Conservation (phyloP, 2,113 vertebrate species). For the Trematocara nigrifrons region DNA sequence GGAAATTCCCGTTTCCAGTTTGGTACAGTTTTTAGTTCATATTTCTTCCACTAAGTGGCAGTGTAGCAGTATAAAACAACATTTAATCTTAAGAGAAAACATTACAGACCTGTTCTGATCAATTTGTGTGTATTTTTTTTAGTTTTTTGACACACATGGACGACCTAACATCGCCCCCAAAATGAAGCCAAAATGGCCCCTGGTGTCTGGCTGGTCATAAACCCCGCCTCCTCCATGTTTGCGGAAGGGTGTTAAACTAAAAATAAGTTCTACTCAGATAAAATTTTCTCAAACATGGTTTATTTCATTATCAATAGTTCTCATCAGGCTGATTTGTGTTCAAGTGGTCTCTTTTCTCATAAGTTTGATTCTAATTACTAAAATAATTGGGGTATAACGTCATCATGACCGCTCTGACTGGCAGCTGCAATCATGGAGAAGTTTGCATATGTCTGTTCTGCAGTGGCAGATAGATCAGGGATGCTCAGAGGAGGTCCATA, state of each 20-base stretch:
- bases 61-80: background rate
- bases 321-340: background rate
- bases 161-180: background rate
- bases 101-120: background rate
- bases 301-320: background rate
- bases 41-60: constrained; percentile 23
- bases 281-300: background rate
- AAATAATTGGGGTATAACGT: background rate
- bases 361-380: background rate
- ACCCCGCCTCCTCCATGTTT: background rate
- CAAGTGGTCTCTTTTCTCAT: background rate
- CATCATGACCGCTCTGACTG: background rate
- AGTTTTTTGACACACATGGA: background rate
- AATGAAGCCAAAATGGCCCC: rapidly evolving
- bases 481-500: background rate
- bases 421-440: background rate
- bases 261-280: background rate
- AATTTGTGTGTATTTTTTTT: background rate
- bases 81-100: background rate
- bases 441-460: background rate
- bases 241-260: background rate
- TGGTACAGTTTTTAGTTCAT: background rate
- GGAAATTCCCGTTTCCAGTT: background rate
- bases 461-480: background rate
- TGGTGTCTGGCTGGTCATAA: background rate